Evolutionary conservation across 1,140 invertebrate species (phyloP).

Genomic region (Matsumurasca onukii): DNA sequence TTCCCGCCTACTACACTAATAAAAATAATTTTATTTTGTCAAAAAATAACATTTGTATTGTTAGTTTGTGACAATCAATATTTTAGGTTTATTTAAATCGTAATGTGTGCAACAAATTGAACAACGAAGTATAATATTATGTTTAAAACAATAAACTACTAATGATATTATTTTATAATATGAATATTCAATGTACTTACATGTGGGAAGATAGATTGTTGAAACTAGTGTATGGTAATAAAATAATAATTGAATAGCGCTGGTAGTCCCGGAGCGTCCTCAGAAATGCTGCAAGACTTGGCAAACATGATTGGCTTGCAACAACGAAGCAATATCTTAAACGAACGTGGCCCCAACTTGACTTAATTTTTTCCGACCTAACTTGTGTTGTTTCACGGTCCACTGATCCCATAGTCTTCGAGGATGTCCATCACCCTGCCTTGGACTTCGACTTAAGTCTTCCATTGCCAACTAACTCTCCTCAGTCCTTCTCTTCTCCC

Average conservation of each 20-base stretch:
- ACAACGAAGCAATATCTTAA: neutral
- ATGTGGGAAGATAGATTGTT: too few species aligned
- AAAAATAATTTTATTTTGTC: too few species aligned
- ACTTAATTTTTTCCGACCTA: neutral
- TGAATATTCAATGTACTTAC: neutral
- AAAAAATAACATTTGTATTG: too few species aligned
- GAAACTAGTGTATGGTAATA: neutral
- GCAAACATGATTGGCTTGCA: conserved; percentile 1
- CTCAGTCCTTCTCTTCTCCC: neutral
- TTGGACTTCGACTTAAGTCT: conserved; percentile 1
- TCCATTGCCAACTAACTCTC: neutral
- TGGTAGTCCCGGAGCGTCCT: neutral
- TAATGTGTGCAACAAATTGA: too few species aligned
- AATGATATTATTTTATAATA: neutral
- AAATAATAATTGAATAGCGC: neutral
- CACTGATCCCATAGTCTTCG: neutral
- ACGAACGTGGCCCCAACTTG: neutral
- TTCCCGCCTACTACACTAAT: too few species aligned
- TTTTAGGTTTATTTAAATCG: too few species aligned
- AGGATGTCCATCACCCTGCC: conserved; percentile 1
- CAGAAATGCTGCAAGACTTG: neutral
- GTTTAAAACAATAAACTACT: neutral
- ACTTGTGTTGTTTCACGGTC: neutral
- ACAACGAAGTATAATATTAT: neutral
- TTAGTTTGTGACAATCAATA: too few species aligned